Conservation (phyloP, 2,113 vertebrate species). For the Rousettus leschenaultii region DNA sequence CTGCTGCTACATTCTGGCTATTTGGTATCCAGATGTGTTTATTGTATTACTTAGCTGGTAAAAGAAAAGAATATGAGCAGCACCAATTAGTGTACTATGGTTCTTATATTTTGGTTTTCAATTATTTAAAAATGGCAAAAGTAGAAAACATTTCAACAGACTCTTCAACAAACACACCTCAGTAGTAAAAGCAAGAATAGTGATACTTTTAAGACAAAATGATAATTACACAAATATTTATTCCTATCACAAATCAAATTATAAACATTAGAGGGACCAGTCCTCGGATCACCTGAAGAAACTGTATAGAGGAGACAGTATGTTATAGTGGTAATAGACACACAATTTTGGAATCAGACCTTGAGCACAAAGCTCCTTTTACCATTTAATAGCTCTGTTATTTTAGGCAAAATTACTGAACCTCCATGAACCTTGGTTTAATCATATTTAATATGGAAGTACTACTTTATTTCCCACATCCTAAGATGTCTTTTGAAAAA, state of each 20-base stretch:
- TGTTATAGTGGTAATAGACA: background rate
- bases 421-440: background rate
- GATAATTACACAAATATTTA: background rate
- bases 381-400: background rate
- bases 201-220: conserved; percentile 20
- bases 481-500: background rate
- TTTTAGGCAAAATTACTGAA: background rate
- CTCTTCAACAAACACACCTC: background rate
- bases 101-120: background rate
- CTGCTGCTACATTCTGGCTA: background rate
- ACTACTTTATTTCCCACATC: background rate
- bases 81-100: background rate
- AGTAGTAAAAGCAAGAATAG: background rate
- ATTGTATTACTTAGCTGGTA: background rate
- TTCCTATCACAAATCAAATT: background rate
- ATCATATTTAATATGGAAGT: background rate
- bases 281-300: background rate
- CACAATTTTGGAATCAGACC: background rate
- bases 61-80: background rate
- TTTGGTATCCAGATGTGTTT: background rate
- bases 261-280: background rate
- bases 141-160: background rate
- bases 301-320: background rate
- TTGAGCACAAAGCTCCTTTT: background rate
- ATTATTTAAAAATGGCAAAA: background rate